These are phyloP conservation scores for Polyommatus iphigenia DNA, from an alignment of 2,888 invertebrate species.

Conservation along the genomic window DNA sequence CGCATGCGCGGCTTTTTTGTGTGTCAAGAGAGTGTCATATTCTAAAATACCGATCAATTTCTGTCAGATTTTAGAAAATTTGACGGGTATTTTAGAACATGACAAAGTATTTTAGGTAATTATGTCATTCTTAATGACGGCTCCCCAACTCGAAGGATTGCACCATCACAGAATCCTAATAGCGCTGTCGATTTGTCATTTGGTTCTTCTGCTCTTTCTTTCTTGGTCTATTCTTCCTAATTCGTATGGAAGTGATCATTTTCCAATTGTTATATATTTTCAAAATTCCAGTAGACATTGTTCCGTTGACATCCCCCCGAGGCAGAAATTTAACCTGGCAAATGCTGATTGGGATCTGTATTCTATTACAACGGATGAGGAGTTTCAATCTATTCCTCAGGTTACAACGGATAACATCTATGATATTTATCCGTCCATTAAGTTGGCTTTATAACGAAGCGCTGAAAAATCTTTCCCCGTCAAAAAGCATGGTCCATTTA, in stretches of 20 bases:
- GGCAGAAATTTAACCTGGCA: too few species aligned
- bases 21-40: too few species aligned
- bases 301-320: neutral
- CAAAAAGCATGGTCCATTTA: too few species aligned
- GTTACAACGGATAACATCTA: neutral
- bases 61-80: too few species aligned
- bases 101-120: too few species aligned
- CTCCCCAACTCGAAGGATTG: constrained; percentile 32
- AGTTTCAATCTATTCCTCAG: neutral
- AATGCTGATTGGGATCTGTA: too few species aligned
- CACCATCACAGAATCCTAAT: constrained; percentile 32
- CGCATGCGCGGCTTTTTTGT: too few species aligned
- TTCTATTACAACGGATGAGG: neutral
- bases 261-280: constrained; percentile 27
- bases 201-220: constrained; percentile 25
- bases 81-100: too few species aligned
- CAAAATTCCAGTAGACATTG: too few species aligned
- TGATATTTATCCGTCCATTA: neutral
- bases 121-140: constrained; percentile 36
- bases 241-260: constrained; percentile 29
- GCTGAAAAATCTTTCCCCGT: neutral
- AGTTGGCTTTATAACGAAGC: neutral
- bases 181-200: constrained; percentile 32
- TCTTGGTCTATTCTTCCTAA: constrained; percentile 10
- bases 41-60: too few species aligned